Evolutionary conservation across 2,113 vertebrate species (phyloP).

Genomic region (Abramis brama): DNA sequence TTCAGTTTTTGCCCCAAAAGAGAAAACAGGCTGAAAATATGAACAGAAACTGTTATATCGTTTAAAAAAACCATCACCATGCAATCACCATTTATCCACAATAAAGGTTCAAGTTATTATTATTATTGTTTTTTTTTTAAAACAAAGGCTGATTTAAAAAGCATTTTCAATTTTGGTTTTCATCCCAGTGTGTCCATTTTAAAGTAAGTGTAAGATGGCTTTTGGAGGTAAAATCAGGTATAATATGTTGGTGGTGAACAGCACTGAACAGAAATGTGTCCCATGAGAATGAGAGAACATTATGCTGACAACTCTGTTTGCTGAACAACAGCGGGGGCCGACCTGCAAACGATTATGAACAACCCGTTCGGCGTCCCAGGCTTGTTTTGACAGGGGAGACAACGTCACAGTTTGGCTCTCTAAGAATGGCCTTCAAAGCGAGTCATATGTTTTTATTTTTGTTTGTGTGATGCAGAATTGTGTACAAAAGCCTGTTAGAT

Average conservation of each 20-base stretch:
- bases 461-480: background rate
- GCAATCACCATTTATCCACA: background rate
- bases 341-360: slow-evolving; percentile 29
- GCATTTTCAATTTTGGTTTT: slow-evolving; percentile 3
- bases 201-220: background rate
- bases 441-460: background rate
- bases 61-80: too few relatives aligned
- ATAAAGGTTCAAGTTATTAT: too few relatives aligned
- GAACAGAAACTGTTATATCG: background rate
- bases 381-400: slow-evolving; percentile 31
- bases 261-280: slow-evolving; percentile 17
- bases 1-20: background rate
- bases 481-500: slow-evolving; percentile 10
- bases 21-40: background rate
- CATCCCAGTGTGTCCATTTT: background rate
- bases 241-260: slow-evolving; percentile 30
- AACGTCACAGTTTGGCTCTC: slow-evolving; percentile 4
- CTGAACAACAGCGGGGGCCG: slow-evolving; percentile 16
- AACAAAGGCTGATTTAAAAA: background rate
- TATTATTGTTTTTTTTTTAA: background rate
- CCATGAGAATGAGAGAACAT: slow-evolving; percentile 1
- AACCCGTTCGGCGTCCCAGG: background rate
- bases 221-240: background rate
- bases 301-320: slow-evolving; percentile 33
- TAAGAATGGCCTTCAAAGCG: background rate